Evolutionary conservation across 2,888 invertebrate species (phyloP).

Genomic region (Cataglyphis altisquamis): DNA sequence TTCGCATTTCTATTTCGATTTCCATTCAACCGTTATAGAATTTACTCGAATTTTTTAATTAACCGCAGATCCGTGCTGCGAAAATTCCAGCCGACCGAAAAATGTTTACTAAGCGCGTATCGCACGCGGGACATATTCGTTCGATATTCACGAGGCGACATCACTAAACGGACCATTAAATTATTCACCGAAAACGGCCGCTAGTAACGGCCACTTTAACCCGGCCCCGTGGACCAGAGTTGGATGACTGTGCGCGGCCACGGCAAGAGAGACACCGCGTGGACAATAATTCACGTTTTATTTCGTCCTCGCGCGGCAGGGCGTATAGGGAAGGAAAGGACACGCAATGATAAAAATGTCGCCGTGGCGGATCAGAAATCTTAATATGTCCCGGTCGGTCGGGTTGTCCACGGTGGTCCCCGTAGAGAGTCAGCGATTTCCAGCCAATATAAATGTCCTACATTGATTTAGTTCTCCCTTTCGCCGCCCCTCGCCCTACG

Average conservation of each 20-base stretch:
- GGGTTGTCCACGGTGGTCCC: conserved; percentile 72
- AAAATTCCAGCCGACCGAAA: conserved; percentile 21
- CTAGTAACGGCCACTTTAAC: conserved; percentile 52
- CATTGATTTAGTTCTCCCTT: conserved; percentile 82
- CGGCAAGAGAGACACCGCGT: conserved; percentile 64
- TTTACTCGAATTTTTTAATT: conserved; percentile 11
- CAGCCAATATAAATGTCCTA: conserved; percentile 85
- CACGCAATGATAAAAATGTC: conserved; percentile 83
- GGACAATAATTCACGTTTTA: conserved; percentile 81
- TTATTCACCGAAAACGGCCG: conserved; percentile 51
- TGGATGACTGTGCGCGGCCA: conserved; percentile 31
- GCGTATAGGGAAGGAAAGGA: conserved; percentile 50
- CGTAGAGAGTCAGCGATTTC: conserved; percentile 82
- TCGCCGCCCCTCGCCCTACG: conserved; percentile 48
- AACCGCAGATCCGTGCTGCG: neutral
- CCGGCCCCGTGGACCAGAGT: neutral
- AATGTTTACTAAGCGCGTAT: conserved; percentile 40
- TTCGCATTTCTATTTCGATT: neutral
- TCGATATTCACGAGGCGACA: conserved; percentile 55
- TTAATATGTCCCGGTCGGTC: conserved; percentile 83
- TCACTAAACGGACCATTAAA: conserved; percentile 55
- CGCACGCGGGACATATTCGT: conserved; percentile 29
- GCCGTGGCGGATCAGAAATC: conserved; percentile 82
- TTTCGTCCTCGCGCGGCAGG: conserved; percentile 60
- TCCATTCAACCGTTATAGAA: neutral